phyloP scores from a whole-genome alignment of 2,888 invertebrate genomes.

The Dioctria rufipes region DNA sequence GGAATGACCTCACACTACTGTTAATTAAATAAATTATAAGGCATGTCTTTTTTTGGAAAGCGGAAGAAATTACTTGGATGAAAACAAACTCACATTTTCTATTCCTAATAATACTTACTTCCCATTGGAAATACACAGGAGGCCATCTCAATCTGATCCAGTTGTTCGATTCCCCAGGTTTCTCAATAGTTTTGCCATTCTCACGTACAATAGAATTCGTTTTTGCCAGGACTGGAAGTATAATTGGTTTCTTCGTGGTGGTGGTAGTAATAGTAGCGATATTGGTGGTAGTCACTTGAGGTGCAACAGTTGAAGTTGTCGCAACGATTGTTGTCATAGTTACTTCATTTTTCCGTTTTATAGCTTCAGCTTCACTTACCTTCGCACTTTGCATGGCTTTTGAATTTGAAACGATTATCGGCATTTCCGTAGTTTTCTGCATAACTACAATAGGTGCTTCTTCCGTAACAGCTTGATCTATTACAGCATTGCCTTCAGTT shows the following conservation, averaged over 20 bases:
- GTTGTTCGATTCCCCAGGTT: conserved; percentile 65
- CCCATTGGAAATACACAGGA: conserved; percentile 79
- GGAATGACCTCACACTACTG: too few relatives aligned
- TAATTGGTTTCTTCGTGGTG: conserved; percentile 74
- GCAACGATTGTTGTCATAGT: conserved; percentile 62
- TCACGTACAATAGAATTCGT: conserved; percentile 62
- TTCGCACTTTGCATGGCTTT: conserved; percentile 4
- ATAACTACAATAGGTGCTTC: conserved; percentile 66
- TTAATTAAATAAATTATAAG: too few relatives aligned
- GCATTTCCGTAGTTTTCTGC: conserved; percentile 64
- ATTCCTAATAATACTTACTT: conserved; percentile 72
- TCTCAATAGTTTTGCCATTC: conserved; percentile 57
- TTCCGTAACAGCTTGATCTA: conserved; percentile 58
- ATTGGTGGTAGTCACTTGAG: conserved; percentile 66
- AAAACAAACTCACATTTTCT: background rate
- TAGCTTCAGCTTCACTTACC: background rate
- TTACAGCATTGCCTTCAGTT: conserved; percentile 7
- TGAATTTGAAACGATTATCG: conserved; percentile 50
- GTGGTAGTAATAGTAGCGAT: conserved; percentile 61
- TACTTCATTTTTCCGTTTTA: background rate
- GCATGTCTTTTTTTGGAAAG: too few relatives aligned
- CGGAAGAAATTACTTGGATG: background rate
- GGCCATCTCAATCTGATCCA: conserved; percentile 79
- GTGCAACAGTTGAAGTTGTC: conserved; percentile 64
- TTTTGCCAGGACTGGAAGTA: conserved; percentile 69